Base-by-base conservation (phyloP, 2,888 invertebrate genomes). In the Gymnosoma rotundatum region DNA sequence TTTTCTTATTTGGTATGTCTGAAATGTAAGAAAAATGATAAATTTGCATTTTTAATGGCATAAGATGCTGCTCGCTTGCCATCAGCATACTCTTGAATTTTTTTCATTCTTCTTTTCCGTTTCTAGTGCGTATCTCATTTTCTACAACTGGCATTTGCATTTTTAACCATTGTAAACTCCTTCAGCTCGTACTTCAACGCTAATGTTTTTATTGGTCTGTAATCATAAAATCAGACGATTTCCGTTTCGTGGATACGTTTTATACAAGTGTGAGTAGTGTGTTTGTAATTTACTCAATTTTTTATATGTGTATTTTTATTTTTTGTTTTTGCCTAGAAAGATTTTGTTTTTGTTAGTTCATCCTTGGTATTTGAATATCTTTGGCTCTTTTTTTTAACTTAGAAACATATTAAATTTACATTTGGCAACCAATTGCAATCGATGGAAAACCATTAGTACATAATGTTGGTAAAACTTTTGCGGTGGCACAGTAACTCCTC, bases 211-310 rank as follows among this genome's bases (percentile, higher is more conserved):
- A 84, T 84, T 80, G 83, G 78, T 81, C 73, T 84, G 81, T 84
- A 84, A 84, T 84, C 84, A 84, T 84, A 84, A 84, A 84, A 84
- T 84, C 84, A 84, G 81, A 84, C 81, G 81, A 81, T 69, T 84
- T 83, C 72, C 83, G 61, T 80, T 74, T 81, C 48, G 67, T 78
- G 38, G 73, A 45, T 5, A 32, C 32, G 75, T 83, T 61, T 64
- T 70, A 6, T 42, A 12, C 16, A 2, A 54, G n/a, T 54, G 45
- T 10, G 20, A 20, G 52, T 25, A 52, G 20, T 60, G 74, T 61
- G 45, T 70, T 58, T 36, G 14, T n/a, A 20, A 12, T 42, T 42
- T 42, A 42, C 42, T 42, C 12, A 42, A 42, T 42, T 12, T 52
- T 58, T 25, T 25, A 25, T 25, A 25, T n/a, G n/a, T n/a, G n/a